phyloP scores from a whole-genome alignment of 2,888 invertebrate genomes.

The Cacoxenus indagator region DNA sequence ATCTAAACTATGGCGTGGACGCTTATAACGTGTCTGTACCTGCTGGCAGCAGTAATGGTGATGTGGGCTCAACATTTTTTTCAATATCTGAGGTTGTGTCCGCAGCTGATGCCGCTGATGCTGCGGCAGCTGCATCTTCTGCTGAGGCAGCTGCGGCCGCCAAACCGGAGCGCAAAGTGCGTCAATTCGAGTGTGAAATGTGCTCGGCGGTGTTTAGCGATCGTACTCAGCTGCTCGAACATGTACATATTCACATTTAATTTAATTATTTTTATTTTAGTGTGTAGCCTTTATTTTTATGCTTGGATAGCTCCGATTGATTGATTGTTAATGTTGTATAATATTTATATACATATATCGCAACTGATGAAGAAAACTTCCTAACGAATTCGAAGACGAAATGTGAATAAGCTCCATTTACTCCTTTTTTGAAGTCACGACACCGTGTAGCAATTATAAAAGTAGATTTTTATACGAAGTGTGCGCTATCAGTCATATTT shows the following conservation, averaged over 20 bases:
- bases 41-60: conserved; percentile 43
- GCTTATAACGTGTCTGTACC: conserved; percentile 47
- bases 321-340: neutral
- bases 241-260: conserved; percentile 84
- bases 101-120: conserved; percentile 52
- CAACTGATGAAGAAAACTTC: neutral
- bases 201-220: conserved; percentile 82
- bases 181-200: conserved; percentile 85
- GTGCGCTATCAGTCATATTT: neutral
- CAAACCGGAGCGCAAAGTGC: conserved; percentile 50
- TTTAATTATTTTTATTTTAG: neutral
- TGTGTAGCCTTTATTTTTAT: neutral
- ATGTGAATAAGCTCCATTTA: neutral
- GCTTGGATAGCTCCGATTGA: neutral
- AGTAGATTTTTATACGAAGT: neutral
- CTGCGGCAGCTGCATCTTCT: conserved; percentile 37
- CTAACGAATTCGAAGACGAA: neutral
- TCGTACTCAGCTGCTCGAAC: conserved; percentile 80
- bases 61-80: conserved; percentile 51
- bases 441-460: neutral
- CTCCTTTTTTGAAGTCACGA: neutral
- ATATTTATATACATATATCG: neutral
- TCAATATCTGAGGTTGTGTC: conserved; percentile 58
- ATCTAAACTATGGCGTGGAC: conserved; percentile 52
- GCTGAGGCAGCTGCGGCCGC: conserved; percentile 48